A percentile compares a stretch with the other conserved stretches of the same genome.
These are phyloP conservation scores for Rhineura floridana DNA, from an alignment of 2,113 vertebrate species.

Conservation along the genomic window DNA sequence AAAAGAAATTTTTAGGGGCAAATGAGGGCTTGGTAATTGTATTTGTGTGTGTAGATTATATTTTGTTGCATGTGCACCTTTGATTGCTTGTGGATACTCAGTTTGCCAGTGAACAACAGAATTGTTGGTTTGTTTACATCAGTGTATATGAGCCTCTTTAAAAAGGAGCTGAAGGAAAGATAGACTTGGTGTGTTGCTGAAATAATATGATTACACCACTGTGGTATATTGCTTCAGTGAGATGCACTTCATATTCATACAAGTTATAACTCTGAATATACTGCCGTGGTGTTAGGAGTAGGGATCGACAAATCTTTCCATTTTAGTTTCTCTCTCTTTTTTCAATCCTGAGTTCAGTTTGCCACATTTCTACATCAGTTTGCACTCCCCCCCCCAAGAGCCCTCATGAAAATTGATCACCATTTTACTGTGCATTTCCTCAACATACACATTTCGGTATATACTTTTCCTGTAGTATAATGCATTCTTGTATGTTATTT, in stretches of 20 bases:
- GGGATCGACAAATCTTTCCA: no score
- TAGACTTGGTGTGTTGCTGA: neutral
- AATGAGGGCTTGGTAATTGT: constrained; percentile 46
- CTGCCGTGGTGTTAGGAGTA: neutral
- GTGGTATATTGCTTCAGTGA: neutral
- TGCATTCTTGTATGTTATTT: no score
- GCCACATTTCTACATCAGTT: no score
- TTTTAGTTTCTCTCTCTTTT: no score
- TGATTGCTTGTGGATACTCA: no score
- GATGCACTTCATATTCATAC: neutral
- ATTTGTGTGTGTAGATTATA: constrained; percentile 25
- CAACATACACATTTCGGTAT: no score
- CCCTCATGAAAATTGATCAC: no score
- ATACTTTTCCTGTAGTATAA: no score
- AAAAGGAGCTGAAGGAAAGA: constrained; percentile 37
- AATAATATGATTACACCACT: neutral
- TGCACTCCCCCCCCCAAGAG: no score
- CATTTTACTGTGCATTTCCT: no score
- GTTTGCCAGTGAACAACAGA: no score
- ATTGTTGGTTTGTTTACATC: constrained; percentile 44
- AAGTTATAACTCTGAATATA: neutral
- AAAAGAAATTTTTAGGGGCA: constrained; percentile 55
- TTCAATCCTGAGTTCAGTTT: no score
- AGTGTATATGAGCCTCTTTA: constrained; percentile 46
- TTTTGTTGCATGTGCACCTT: constrained; percentile 26